These are phyloP conservation scores for Trilocha varians DNA, from an alignment of 2,888 invertebrate genomes.

Conservation along the genomic window DNA sequence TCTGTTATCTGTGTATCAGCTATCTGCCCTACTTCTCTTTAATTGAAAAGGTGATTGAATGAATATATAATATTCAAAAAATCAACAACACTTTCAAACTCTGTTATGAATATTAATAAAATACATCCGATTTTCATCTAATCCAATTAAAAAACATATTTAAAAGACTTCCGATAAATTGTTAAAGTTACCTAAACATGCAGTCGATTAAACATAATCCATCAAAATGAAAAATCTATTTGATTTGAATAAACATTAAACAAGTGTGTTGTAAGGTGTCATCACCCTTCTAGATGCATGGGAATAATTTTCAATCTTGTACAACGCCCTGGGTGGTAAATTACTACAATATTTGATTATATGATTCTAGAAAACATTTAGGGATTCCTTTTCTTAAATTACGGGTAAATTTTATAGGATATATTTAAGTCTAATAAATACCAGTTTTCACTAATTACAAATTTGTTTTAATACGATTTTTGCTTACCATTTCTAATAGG, in stretches of 20 bases:
- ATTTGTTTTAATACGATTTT: too few species aligned
- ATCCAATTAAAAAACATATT: neutral
- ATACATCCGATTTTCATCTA: neutral
- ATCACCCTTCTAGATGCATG: neutral
- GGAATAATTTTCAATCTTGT: neutral
- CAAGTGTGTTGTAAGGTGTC: slow-evolving; percentile 4
- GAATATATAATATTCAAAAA: neutral
- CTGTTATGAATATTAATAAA: neutral
- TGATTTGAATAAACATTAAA: slow-evolving; percentile 6
- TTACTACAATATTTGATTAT: neutral
- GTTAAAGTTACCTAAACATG: neutral
- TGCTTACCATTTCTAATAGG: too few species aligned
- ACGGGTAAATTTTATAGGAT: too few species aligned
- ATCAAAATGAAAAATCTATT: neutral
- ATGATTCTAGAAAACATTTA: too few species aligned
- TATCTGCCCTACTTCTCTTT: too few species aligned
- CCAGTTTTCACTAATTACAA: too few species aligned
- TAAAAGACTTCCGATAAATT: too few species aligned
- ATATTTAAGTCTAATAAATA: too few species aligned
- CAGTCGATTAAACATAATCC: neutral
- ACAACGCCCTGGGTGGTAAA: neutral
- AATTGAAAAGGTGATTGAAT: too few species aligned
- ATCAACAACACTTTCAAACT: neutral
- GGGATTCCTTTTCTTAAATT: too few species aligned
- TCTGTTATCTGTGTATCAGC: too few species aligned